Conservation (phyloP, 1,140 invertebrate species). For the Tetramorium simillimum region DNA sequence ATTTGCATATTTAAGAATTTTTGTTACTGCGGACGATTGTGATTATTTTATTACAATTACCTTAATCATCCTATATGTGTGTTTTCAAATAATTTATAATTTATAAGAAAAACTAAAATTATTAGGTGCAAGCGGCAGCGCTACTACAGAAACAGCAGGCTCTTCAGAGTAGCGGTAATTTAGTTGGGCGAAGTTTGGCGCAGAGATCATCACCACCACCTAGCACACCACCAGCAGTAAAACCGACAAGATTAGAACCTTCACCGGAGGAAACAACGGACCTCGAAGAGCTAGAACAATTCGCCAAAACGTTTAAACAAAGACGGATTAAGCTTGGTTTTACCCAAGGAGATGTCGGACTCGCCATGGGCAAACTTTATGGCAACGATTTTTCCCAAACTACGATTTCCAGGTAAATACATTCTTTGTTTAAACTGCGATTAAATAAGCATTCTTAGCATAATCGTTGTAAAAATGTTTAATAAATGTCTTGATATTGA, state of each 20-base stretch:
- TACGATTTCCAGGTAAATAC: constrained; percentile 92
- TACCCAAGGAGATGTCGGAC: constrained; percentile 99
- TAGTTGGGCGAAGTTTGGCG: constrained; percentile 79
- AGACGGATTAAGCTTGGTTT: constrained; percentile 98
- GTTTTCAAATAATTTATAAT: constrained; percentile 15
- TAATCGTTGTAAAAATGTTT: neutral
- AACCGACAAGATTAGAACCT: constrained; percentile 89
- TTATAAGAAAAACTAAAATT: constrained; percentile 16
- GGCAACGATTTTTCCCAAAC: constrained; percentile 99
- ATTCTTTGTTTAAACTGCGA: neutral
- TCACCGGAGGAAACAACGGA: constrained; percentile 96
- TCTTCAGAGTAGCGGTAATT: constrained; percentile 79
- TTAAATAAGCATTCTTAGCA: neutral
- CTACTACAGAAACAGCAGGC: constrained; percentile 92
- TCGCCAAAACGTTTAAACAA: constrained; percentile 98
- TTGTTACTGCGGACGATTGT: neutral
- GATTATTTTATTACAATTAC: neutral
- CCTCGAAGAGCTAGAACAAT: constrained; percentile 97
- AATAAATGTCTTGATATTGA: neutral
- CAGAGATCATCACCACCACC: constrained; percentile 84
- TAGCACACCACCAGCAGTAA: constrained; percentile 83
- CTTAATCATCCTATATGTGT: neutral
- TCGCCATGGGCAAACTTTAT: constrained; percentile 99
- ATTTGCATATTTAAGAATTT: neutral
- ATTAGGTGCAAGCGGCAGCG: constrained; percentile 91